Base-by-base conservation (phyloP, 1,140 invertebrate species). In the Drosophila busckii region DNA sequence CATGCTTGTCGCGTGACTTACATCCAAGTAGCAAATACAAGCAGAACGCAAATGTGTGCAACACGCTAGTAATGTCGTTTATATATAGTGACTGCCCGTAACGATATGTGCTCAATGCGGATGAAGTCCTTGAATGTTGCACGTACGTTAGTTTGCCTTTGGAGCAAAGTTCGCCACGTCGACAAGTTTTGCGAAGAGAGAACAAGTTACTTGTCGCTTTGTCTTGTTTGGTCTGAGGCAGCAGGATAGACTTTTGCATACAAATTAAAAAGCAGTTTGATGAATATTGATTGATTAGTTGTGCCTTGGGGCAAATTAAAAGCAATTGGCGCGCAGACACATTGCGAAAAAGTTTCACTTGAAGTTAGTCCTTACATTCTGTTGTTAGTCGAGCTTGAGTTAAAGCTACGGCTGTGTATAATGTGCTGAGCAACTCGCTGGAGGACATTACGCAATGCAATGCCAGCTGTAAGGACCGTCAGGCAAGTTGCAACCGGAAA, bases 221-320 rank as follows among this genome's bases (percentile, higher is more conserved):
- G 22, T 61, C 35, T 28, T 29, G 17, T 15, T n/a, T 28, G n/a
- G 19, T 12, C 17, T 3, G 1, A 6, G 23, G 1, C 44, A 22
- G 17, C 10, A 8, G 17, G 3, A 6, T 31, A 20, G 16, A 20
- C 25, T 29, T 12, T 50, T 73, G 73, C 59, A 68, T 80, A 68
- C 63, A 80, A 78, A 78, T 73, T 73, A 80, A 78, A 78, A 80
- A 60, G 73, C 54, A 63, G 64, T 73, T 80, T 73, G 63, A 78
- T 78, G 73, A 78, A 78, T 80, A 78, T 78, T 78, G 71, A 78
- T 78, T 68, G 73, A 78, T 78, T 80, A 73, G 68, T 62, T 60
- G 60, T 53, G 67, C 63, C 73, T 73, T 68, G 63, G 50, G 50
- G 68, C 69, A 80, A 78, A 78, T 78, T 80, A 73, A 76, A 80